Evolutionary conservation across 92 coral and sea anemone genomes (phyloP), one percentile per base, ranked within the genome.

Genomic region (Palythoa caribaeorum): DNA sequence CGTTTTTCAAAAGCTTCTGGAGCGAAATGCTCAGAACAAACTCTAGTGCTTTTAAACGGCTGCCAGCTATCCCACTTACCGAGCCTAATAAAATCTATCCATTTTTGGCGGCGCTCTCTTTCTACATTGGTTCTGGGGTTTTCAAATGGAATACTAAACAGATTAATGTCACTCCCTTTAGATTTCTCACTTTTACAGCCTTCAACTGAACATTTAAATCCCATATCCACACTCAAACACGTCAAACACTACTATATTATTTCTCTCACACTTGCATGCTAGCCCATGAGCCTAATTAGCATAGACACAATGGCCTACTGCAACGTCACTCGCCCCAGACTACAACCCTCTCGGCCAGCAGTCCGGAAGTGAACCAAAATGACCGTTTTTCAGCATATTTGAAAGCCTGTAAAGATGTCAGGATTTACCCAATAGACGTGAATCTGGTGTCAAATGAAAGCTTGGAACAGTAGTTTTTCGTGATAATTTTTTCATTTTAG

Each of bases 221-320:
- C 77, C 77, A 73, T 73, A 73, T 73, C 53, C 77, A 73, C 38
- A 73, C 77, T 39, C 77, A 19, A 73, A 73, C 53, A 73, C 77
- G n/a, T 1, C 77, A 73, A 73, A 70, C 74, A 70, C 74, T 70
- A 3, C 40, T 65, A 65, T 54, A 9, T 54, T 7, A 71, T 74
- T 74, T 17, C 79, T 40, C 57, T 55, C 63, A 55, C 63, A 55
- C 63, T 55, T 11, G 15, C 13, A 10, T 28, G 63, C 63, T 55
- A 55, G 63, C 11, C 17, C 63, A 2, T 12, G 63, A 55, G 63
- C 63, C 63, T 55, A 11, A 55, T 55, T 55, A 55, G 63, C 63
- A 28, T 28, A 28, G 28, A 28, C 28, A 28, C 28, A 28, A 28
- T 28, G 28, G 28, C 28, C 28, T 28, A 28, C 28, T 28, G 28